Evolutionary conservation across 2,797 vertebrate genomes (phyloP), one percentile per base, ranked within the genome.

Genomic region (Pseudotriccus pelzelni): DNA sequence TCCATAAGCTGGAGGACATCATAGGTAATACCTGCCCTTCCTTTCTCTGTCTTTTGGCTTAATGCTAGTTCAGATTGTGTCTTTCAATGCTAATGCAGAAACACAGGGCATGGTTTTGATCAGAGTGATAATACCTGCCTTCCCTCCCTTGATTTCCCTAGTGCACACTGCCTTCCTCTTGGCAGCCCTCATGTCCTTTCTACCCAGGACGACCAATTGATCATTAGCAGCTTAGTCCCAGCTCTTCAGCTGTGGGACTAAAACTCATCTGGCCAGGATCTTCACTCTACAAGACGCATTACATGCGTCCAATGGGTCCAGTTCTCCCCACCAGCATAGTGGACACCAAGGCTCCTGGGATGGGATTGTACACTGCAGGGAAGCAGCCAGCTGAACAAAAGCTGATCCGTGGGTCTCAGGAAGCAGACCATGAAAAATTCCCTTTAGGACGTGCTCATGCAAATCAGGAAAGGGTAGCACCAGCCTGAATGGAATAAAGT

Each of bases 331-430:
- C 27, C 21, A 76, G 25, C 37, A 6, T 1, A 13, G 25, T 13
- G 13, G 24, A 18, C 28, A 62, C 39, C 58, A 73, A 55, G 11
- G 2, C 21, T 62, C 32, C 16, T 2, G 2, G 28, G 25, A 39
- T 0, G 1, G 36, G 5, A 11, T 34, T 2, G 0, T 24, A 50
- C 1, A 0, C 52, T 2, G 2, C n/a, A 30, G 56, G 5, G 39
- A 66, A 23, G 13, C 3, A 73, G 10, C 7, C 24, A 70, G 56
- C 17, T 5, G 13, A 70, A n/a, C 6, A 16, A 30, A 59, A 62
- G 18, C n/a, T 58, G 49, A 36, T 66, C 39, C 0, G 0, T 36
- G 18, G 22, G 43, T 64, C 27, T 53, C 21, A 30, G 46, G 58
- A 62, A 2, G 18, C 50, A 55, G 66, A 88, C 14, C 11, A 3